Evolutionary conservation across 1,140 invertebrate species (phyloP).

Genomic region (Pogonognathellus flavescens): DNA sequence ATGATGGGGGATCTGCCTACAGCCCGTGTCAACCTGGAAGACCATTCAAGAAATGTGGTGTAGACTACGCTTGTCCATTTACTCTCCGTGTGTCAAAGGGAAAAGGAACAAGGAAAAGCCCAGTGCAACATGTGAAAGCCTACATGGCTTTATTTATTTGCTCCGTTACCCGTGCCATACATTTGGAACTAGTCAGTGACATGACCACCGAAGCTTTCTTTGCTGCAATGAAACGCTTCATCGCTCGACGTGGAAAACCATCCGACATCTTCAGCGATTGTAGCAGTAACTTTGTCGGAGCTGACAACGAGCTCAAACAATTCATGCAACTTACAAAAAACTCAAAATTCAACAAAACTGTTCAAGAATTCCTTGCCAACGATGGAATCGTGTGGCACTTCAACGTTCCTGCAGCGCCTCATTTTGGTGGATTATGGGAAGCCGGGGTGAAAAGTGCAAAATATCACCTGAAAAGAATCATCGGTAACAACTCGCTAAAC

Average conservation of each 20-base stretch:
- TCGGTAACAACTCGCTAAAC: slow-evolving; percentile 47
- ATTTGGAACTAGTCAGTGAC: slow-evolving; percentile 66
- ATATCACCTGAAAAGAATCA: slow-evolving; percentile 65
- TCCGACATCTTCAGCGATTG: slow-evolving; percentile 65
- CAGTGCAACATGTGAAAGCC: slow-evolving; percentile 55
- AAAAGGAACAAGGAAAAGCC: neutral
- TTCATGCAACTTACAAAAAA: neutral
- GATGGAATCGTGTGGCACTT: neutral
- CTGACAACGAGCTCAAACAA: slow-evolving; percentile 49
- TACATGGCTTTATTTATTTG: slow-evolving; percentile 66
- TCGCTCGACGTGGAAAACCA: slow-evolving; percentile 61
- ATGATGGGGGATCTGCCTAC: slow-evolving; percentile 69
- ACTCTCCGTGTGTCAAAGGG: neutral
- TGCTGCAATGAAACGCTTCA: slow-evolving; percentile 64
- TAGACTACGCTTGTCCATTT: slow-evolving; percentile 69
- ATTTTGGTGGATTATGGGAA: slow-evolving; percentile 62
- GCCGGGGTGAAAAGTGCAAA: slow-evolving; percentile 68
- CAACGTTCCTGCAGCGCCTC: neutral
- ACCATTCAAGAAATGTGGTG: slow-evolving; percentile 67
- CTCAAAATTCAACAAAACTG: neutral
- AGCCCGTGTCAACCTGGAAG: slow-evolving; percentile 65
- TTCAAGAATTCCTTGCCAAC: neutral
- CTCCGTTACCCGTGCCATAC: slow-evolving; percentile 64
- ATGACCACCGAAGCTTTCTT: slow-evolving; percentile 66
- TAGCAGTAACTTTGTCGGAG: slow-evolving; percentile 61